Evolutionary conservation across 2,888 invertebrate species (phyloP), one percentile per base, ranked within the genome.

Genomic region (Scaptomyza tumidula): DNA sequence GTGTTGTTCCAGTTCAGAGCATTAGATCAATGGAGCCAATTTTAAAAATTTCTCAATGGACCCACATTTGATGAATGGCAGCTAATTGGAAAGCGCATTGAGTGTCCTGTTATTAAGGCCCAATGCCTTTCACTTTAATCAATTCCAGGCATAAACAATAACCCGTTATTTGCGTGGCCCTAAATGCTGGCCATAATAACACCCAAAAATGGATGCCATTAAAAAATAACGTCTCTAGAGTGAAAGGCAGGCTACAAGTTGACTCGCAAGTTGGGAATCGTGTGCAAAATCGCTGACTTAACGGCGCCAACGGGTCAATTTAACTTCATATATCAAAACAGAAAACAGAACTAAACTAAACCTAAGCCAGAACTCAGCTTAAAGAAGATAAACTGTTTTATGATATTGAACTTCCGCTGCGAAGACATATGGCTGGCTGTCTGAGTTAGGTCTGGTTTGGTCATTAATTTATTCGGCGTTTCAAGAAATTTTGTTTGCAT

Each of bases 271-370:
- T 13, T 35, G 35, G 16, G 39, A 75, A 74, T 81, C 88, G 84
- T 87, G 84, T 68, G 59, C 74, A 78, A 88, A 75, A 74, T 82
- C 75, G 70, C 72, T 76, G 75, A 76, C 75, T 78, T 66, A 75
- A 81, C 81, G 89, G 89, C 89, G 89, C 89, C 89, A 82, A 80
- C 71, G 71, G 73, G 71, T 77, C 72, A 72, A 81, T 77, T 89
- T 71, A 75, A 39, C 14, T 61, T 33, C 49, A 48, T 43, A 66
- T 58, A 53, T 49, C 46, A 44, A 29, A 53, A 33, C 39, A 37
- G 45, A 44, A 29, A 53, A 33, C 39, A 37, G 43, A 54, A 46
- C 31, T 27, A 6, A 56, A 10, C 43, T 41, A 41, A 54, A 27
- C 39, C 13, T 5, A 60, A 19, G 10, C 16, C 37, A 19, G 27